Evolutionary conservation across 1,140 invertebrate species (phyloP).

Genomic region (Sycophila sp.): DNA sequence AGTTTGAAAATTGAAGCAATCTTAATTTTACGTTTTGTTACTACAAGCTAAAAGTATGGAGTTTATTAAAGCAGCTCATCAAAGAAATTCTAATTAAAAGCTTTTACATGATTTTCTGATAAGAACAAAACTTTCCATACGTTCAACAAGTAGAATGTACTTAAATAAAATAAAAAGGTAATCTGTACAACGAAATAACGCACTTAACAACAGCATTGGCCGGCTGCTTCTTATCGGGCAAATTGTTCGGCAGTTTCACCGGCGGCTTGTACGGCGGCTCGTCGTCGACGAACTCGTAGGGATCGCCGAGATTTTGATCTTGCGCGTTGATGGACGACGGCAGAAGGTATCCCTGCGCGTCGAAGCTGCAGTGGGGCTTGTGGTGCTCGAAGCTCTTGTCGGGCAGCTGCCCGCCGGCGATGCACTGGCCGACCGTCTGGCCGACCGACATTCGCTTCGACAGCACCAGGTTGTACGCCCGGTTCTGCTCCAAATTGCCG

Average conservation of each 20-base stretch:
- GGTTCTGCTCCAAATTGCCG: conserved; percentile 62
- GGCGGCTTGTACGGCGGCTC: background rate
- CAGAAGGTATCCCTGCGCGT: conserved; percentile 70
- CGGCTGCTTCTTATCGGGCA: background rate
- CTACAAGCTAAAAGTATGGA: too few relatives aligned
- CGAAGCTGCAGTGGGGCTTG: conserved; percentile 75
- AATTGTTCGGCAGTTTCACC: background rate
- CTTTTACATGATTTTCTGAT: too few relatives aligned
- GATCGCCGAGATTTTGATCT: conserved; percentile 60
- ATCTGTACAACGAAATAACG: background rate
- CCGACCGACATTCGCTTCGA: conserved; percentile 66
- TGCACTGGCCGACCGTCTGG: conserved; percentile 71
- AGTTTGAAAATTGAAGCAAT: too few relatives aligned
- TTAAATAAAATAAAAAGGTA: too few relatives aligned
- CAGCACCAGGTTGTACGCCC: conserved; percentile 74
- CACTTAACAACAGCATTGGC: background rate
- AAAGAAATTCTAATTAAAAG: too few relatives aligned
- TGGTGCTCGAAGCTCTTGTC: conserved; percentile 66
- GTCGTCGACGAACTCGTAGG: conserved; percentile 8
- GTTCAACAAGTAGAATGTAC: too few relatives aligned
- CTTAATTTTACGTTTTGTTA: too few relatives aligned
- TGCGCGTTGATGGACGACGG: conserved; percentile 66
- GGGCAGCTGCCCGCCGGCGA: conserved; percentile 71
- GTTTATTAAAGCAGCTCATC: too few relatives aligned
- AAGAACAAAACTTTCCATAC: too few relatives aligned